Evolutionary conservation across 2,888 invertebrate genomes (phyloP), one percentile per base, ranked within the genome.

Genomic region (Nephrocerus scutellatus): DNA sequence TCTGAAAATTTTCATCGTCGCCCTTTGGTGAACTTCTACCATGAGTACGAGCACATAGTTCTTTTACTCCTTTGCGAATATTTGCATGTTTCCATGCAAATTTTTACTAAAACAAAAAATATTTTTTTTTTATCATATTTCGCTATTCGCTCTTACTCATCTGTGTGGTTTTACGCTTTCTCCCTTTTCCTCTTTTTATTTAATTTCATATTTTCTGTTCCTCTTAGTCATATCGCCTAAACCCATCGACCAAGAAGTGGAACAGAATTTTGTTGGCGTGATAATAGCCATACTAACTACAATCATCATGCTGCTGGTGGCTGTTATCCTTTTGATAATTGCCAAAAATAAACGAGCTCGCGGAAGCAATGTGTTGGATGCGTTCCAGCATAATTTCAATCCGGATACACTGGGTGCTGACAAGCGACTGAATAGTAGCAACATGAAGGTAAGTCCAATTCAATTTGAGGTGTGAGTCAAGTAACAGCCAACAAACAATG

Each of bases 231-330:
- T 68, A 54, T 63, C 63, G 35, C 72, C 72, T 52, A 70, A 72
- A 67, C 71, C 74, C 66, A 70, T 75, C 59, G 74, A 74, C 56
- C 70, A 72, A 43, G 74, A 74, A 53, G 71, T 73, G 47, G 75
- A 72, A 59, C 72, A 74, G 46, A 74, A 77, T 65, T 67, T 68
- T 46, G 77, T 80, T 53, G 79, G 79, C 47, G 71, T 78, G 52
- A 74, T 82, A 57, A 81, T 82, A 55, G 81, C 82, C 33, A 74
- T 80, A 39, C 71, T 84, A 53, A 78, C 80, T 28, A 80, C 82
- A 35, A 79, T 84, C 54, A 82, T 84, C 55, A 70, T 84, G 47
- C 71, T 84, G 56, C 72, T 83, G 41, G 74, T 80, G 47, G 77
- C 76, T 30, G 77, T 81, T 45, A 82, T 84, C 61, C 71, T 77